Conservation (phyloP, 2,797 vertebrate genomes). For the Siniperca obscura region DNA sequence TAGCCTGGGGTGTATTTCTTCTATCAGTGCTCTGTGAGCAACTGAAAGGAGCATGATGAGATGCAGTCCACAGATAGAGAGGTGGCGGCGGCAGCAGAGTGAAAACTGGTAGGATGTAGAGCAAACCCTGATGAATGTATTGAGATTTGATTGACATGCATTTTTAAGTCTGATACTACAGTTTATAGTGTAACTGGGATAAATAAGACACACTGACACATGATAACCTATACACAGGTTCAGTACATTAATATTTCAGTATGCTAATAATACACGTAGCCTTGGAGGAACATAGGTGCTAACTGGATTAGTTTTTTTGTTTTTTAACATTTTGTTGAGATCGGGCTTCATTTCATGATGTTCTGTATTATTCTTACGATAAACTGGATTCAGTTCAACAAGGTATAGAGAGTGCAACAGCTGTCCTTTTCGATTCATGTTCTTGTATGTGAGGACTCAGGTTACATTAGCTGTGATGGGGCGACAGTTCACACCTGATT, state of each 20-base stretch:
- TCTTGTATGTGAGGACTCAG: not conserved
- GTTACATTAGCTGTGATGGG: not conserved
- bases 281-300: too few relatives aligned
- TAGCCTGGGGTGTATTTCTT: conserved; percentile 22
- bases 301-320: too few relatives aligned
- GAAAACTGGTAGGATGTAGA: not conserved
- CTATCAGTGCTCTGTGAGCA: conserved; percentile 36
- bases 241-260: too few relatives aligned
- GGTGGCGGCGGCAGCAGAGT: conserved; percentile 7
- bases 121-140: not conserved
- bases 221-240: too few relatives aligned
- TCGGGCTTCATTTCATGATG: too few relatives aligned
- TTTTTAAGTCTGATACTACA: not conserved
- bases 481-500: not conserved
- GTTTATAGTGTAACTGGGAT: not conserved
- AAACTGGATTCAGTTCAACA: not conserved
- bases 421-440: not conserved
- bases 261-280: too few relatives aligned
- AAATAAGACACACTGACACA: not conserved
- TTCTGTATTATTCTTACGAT: not conserved
- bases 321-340: too few relatives aligned
- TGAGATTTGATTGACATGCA: not conserved
- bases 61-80: conserved; percentile 16
- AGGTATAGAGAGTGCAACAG: not conserved
- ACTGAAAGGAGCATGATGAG: conserved; percentile 31